phyloP scores from a whole-genome alignment of 2,113 vertebrate species.

The Podarcis raffonei region DNA sequence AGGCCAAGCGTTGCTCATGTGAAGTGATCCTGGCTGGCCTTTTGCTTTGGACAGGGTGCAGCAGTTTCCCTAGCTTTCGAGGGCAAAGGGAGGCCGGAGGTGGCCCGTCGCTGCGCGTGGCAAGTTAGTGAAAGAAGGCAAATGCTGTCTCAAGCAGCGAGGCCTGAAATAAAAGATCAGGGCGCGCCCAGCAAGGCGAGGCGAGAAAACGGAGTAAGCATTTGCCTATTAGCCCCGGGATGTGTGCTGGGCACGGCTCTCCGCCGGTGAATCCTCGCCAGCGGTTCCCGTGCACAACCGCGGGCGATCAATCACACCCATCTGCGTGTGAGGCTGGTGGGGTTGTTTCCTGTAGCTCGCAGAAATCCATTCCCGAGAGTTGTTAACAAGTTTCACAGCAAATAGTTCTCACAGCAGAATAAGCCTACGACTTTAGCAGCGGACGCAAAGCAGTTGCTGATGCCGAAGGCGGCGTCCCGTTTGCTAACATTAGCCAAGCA shows the following conservation, averaged over 20 bases:
- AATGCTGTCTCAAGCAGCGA: too few relatives aligned
- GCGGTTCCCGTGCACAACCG: background rate
- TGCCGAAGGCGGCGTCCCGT: background rate
- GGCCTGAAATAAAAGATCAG: background rate
- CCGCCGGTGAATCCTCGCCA: background rate
- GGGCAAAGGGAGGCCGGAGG: too few relatives aligned
- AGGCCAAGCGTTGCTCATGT: background rate
- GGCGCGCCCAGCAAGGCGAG: background rate
- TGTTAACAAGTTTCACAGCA: background rate
- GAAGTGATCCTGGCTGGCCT: background rate
- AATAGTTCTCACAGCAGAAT: background rate
- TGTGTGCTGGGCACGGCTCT: background rate
- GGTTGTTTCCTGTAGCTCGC: too few relatives aligned
- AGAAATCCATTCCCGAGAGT: background rate
- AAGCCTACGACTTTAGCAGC: background rate
- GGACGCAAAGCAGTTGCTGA: background rate
- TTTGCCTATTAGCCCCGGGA: too few relatives aligned
- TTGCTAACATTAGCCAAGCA: background rate
- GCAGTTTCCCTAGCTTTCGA: background rate
- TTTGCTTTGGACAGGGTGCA: background rate
- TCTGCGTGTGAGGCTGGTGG: too few relatives aligned
- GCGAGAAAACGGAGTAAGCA: background rate
- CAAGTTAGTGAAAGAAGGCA: background rate
- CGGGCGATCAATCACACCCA: background rate
- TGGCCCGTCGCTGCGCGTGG: background rate